These are phyloP conservation scores for Perca flavescens DNA, from an alignment of 2,113 vertebrate species.

Conservation along the genomic window DNA sequence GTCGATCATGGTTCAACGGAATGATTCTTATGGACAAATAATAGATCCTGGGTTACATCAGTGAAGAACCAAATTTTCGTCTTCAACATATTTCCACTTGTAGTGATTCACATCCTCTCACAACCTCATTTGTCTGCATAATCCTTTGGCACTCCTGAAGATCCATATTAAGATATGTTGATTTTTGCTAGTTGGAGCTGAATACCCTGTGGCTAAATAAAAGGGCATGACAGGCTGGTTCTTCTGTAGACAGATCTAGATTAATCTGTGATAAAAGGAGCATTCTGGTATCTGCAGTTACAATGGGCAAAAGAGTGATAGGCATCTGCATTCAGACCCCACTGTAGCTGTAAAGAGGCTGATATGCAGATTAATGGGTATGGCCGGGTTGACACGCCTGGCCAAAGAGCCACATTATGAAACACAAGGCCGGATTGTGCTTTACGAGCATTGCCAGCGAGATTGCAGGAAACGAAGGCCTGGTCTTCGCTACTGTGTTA, in stretches of 20 bases:
- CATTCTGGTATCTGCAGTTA: slow-evolving; percentile 22
- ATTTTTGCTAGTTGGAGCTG: slow-evolving; percentile 26
- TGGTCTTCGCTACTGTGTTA: neutral
- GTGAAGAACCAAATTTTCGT: neutral
- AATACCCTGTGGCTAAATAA: slow-evolving; percentile 23
- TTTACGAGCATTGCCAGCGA: slow-evolving; percentile 15
- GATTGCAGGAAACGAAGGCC: slow-evolving; percentile 11
- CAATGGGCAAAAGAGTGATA: slow-evolving; percentile 45
- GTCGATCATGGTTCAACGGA: neutral
- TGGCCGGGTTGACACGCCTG: slow-evolving; percentile 12
- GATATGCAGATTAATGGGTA: slow-evolving; percentile 51
- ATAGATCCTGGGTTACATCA: neutral
- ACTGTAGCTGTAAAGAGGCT: slow-evolving; percentile 37
- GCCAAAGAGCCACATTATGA: slow-evolving; percentile 31
- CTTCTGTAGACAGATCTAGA: slow-evolving; percentile 36
- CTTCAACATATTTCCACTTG: neutral
- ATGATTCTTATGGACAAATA: neutral
- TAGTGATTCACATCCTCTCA: slow-evolving; percentile 13
- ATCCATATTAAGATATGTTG: slow-evolving; percentile 43
- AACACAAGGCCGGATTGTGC: slow-evolving; percentile 2
- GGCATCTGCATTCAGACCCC: slow-evolving; percentile 26
- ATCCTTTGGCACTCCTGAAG: slow-evolving; percentile 24
- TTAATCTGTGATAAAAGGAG: slow-evolving; percentile 48
- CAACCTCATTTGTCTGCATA: neutral
- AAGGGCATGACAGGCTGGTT: slow-evolving; percentile 26